These are phyloP conservation scores for Zelostemma sp. DNA, from an alignment of 1,140 invertebrate species.

Conservation along the genomic window DNA sequence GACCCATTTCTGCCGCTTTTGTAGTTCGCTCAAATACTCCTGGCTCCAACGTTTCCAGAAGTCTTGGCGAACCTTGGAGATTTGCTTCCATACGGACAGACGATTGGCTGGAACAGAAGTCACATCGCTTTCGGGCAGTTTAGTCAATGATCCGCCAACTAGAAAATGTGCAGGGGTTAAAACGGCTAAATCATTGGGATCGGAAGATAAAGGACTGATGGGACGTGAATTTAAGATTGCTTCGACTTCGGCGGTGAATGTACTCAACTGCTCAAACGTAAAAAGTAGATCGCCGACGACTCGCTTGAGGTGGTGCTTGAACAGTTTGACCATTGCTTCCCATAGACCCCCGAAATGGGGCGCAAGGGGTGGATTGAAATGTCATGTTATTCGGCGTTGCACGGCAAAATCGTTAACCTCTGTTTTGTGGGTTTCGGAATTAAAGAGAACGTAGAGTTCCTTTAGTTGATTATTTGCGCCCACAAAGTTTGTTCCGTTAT, in stretches of 20 bases:
- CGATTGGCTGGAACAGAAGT: not conserved
- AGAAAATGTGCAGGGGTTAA: conserved; percentile 27
- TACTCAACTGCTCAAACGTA: conserved; percentile 4
- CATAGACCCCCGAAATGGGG: conserved; percentile 18
- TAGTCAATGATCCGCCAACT: not conserved
- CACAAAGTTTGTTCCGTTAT: conserved; percentile 15
- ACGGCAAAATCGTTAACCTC: not conserved
- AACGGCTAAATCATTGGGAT: not conserved
- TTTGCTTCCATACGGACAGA: not conserved
- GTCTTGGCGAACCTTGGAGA: conserved; percentile 20
- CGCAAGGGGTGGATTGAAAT: conserved; percentile 11
- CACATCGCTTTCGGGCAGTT: not conserved
- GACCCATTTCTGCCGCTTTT: conserved; percentile 8
- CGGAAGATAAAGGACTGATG: conserved; percentile 7
- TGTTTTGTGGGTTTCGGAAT: not conserved
- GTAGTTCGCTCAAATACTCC: conserved; percentile 36
- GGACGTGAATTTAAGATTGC: conserved; percentile 13
- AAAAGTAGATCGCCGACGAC: not conserved
- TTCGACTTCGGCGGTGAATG: conserved; percentile 8
- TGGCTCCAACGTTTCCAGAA: conserved; percentile 48
- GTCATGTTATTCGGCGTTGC: not conserved
- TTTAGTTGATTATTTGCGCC: conserved; percentile 17
- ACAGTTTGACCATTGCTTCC: conserved; percentile 15
- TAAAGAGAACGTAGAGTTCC: not conserved
- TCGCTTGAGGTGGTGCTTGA: conserved; percentile 16